phyloP scores from a whole-genome alignment of 1,140 invertebrate species.

The Episyrphus balteatus region DNA sequence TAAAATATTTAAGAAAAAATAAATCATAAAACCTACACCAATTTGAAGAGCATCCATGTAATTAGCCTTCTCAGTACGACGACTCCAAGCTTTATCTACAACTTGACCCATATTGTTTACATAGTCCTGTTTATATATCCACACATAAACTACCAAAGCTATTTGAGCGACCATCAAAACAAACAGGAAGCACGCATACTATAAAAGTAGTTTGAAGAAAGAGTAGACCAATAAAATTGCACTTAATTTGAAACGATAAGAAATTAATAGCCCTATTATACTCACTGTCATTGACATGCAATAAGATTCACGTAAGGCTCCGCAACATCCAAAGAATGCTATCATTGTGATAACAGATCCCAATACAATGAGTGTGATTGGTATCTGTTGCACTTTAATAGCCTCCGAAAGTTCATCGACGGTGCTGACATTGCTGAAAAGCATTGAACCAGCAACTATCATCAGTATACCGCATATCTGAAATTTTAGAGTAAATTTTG shows the following conservation, averaged over 20 bases:
- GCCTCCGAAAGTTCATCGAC: slow-evolving; percentile 40
- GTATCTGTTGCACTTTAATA: slow-evolving; percentile 40
- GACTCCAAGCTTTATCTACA: slow-evolving; percentile 32
- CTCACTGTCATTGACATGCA: slow-evolving; percentile 72
- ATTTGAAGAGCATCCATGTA: slow-evolving; percentile 40
- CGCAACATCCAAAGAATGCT: slow-evolving; percentile 77
- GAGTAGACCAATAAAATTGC: background rate
- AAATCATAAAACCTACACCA: slow-evolving; percentile 19
- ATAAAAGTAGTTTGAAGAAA: background rate
- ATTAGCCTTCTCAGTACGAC: slow-evolving; percentile 27
- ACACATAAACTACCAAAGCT: slow-evolving; percentile 45
- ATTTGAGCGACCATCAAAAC: slow-evolving; percentile 54
- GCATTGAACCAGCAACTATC: slow-evolving; percentile 46
- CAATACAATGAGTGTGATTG: slow-evolving; percentile 57
- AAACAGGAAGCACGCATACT: slow-evolving; percentile 54
- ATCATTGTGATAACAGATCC: slow-evolving; percentile 64
- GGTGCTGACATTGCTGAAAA: slow-evolving; percentile 41
- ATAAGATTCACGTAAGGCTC: slow-evolving; percentile 67
- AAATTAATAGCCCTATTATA: slow-evolving; percentile 4
- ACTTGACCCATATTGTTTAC: slow-evolving; percentile 37
- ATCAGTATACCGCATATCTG: slow-evolving; percentile 53
- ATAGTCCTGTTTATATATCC: slow-evolving; percentile 42
- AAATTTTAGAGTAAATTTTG: slow-evolving; percentile 5
- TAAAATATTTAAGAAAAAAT: background rate
- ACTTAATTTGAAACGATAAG: background rate